Evolutionary conservation across 2,888 invertebrate species (phyloP).

Genomic region (Calameuta pallipes): DNA sequence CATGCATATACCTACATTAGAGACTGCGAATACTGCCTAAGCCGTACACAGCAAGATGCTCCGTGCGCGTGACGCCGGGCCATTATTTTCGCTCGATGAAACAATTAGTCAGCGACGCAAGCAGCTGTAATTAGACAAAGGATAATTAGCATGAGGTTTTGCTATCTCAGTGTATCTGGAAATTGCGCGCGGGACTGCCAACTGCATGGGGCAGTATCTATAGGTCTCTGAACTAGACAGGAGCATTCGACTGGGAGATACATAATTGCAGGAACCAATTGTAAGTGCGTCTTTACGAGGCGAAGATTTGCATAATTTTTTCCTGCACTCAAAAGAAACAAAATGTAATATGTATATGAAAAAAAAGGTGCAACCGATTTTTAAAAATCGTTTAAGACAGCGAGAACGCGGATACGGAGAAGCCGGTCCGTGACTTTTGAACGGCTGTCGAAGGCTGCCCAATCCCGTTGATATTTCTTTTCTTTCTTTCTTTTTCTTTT

Average conservation of each 20-base stretch:
- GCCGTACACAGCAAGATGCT: slow-evolving; percentile 19
- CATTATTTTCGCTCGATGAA: slow-evolving; percentile 53
- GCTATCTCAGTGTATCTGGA: slow-evolving; percentile 32
- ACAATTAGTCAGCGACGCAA: slow-evolving; percentile 46
- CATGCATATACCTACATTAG: not conserved
- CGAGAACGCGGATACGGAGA: slow-evolving; percentile 8
- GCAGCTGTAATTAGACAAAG: slow-evolving; percentile 43
- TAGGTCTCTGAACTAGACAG: not conserved
- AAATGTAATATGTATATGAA: not conserved
- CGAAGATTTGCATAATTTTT: not conserved
- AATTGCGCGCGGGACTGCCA: not conserved
- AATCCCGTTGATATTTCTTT: slow-evolving; percentile 11
- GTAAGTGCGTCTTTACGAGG: not conserved
- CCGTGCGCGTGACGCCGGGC: slow-evolving; percentile 44
- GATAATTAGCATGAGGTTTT: slow-evolving; percentile 35
- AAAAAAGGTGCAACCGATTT: slow-evolving; percentile 1
- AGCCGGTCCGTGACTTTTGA: slow-evolving; percentile 21
- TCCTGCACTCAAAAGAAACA: not conserved
- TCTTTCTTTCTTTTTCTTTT: slow-evolving; percentile 10
- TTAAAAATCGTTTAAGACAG: slow-evolving; percentile 15
- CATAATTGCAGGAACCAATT: not conserved
- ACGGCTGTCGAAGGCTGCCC: not conserved
- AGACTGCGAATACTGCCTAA: slow-evolving; percentile 26
- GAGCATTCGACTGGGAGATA: not conserved
- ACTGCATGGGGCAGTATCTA: not conserved